phyloP scores from a whole-genome alignment of 2,113 vertebrate genomes.

The Ardeotis arabs region DNA sequence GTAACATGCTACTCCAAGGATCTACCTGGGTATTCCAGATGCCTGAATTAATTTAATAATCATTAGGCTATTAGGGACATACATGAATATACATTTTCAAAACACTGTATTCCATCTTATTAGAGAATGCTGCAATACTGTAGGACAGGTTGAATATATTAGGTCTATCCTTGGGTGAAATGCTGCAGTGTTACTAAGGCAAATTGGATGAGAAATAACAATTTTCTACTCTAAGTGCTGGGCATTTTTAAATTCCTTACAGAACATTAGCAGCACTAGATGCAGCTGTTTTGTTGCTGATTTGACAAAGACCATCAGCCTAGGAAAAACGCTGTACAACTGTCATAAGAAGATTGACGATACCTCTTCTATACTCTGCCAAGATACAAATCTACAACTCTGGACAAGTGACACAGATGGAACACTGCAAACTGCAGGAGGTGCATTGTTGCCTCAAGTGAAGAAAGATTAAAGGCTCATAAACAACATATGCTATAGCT shows the following conservation, averaged over 20 bases:
- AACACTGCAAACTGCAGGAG: background rate
- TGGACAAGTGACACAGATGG: constrained; percentile 8
- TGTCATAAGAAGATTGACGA: constrained; percentile 10
- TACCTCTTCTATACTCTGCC: background rate
- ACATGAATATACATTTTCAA: background rate
- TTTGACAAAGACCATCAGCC: background rate
- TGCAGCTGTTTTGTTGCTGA: background rate
- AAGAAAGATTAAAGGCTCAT: constrained; percentile 8
- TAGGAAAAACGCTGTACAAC: background rate
- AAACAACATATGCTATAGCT: constrained; percentile 14
- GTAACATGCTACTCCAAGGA: background rate
- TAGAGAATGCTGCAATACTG: background rate
- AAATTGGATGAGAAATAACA: background rate
- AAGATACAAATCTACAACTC: background rate
- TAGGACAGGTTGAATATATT: background rate
- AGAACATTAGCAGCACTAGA: background rate
- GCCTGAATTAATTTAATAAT: background rate
- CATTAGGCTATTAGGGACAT: background rate
- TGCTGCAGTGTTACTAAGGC: background rate
- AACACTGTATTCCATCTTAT: background rate
- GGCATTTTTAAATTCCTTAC: background rate
- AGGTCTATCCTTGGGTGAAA: background rate
- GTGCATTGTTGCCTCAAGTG: background rate
- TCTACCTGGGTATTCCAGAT: background rate
- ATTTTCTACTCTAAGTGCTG: background rate